These are phyloP conservation scores for Penelope pileata DNA, from an alignment of 2,113 vertebrate genomes.

Conservation along the genomic window DNA sequence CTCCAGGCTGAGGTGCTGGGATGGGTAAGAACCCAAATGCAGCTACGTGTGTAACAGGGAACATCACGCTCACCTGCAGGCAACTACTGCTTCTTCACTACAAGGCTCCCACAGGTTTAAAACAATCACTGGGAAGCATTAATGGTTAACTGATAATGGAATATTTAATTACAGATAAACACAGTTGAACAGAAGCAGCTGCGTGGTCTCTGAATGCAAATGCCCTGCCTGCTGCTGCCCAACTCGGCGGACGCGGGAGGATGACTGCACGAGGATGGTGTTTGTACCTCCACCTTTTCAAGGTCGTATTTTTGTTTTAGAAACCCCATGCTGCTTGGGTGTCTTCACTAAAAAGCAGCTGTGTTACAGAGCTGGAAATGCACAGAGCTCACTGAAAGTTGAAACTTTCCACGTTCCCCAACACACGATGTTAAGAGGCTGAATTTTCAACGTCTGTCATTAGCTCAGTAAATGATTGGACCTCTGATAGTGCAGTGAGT, in stretches of 20 bases:
- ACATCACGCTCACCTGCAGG: neutral
- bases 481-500: neutral
- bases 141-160: slow-evolving; percentile 38
- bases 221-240: neutral
- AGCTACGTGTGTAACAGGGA: neutral
- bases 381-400: neutral
- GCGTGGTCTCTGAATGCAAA: neutral
- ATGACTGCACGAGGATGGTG: rapidly evolving
- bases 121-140: neutral
- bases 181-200: neutral
- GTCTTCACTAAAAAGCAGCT: neutral
- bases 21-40: rapidly evolving
- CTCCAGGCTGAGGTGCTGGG: neutral
- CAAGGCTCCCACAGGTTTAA: neutral
- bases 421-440: neutral
- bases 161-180: slow-evolving; percentile 46
- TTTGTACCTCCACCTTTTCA: neutral
- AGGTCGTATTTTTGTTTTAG: neutral
- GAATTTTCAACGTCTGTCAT: neutral
- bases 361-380: neutral
- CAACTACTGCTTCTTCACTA: neutral
- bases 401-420: neutral
- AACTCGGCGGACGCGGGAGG: neutral
- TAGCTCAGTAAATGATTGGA: neutral
- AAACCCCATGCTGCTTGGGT: neutral